Evolutionary conservation across 2,797 vertebrate genomes (phyloP).

Genomic region (Sitta carolinensis): DNA sequence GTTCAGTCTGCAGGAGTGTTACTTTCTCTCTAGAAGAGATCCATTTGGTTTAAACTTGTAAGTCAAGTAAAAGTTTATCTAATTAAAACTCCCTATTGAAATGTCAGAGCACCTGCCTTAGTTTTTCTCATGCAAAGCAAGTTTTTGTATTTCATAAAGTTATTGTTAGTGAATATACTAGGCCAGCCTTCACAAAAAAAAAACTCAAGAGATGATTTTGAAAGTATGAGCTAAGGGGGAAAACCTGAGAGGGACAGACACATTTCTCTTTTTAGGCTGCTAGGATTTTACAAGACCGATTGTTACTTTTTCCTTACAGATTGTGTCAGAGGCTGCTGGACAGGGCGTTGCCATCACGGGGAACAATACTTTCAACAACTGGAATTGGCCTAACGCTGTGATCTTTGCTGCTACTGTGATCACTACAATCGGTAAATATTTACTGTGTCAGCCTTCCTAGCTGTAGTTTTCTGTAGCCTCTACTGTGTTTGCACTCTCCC

Average conservation of each 20-base stretch:
- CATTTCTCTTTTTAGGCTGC: neutral
- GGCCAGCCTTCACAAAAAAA: neutral
- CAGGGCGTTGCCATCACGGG: constrained; percentile 95
- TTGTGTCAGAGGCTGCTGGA: constrained; percentile 89
- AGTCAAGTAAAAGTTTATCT: constrained; percentile 3
- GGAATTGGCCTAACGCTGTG: constrained; percentile 99
- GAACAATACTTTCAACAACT: constrained; percentile 95
- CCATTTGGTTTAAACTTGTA: neutral
- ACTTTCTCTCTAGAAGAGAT: neutral
- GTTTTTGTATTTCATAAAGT: neutral
- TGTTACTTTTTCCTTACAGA: constrained; percentile 71
- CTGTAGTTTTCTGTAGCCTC: neutral
- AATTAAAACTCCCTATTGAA: neutral
- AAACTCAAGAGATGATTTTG: neutral
- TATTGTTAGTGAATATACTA: neutral
- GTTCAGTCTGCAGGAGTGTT: neutral
- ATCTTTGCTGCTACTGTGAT: constrained; percentile 98
- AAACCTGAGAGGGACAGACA: neutral
- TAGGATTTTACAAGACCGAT: neutral
- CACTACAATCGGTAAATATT: constrained; percentile 91
- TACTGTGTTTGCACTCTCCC: neutral
- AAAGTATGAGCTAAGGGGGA: neutral
- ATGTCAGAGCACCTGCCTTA: neutral
- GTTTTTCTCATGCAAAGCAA: neutral
- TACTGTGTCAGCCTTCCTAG: neutral